phyloP scores from a whole-genome alignment of 2,797 vertebrate species.

The Adelosebastes latens region DNA sequence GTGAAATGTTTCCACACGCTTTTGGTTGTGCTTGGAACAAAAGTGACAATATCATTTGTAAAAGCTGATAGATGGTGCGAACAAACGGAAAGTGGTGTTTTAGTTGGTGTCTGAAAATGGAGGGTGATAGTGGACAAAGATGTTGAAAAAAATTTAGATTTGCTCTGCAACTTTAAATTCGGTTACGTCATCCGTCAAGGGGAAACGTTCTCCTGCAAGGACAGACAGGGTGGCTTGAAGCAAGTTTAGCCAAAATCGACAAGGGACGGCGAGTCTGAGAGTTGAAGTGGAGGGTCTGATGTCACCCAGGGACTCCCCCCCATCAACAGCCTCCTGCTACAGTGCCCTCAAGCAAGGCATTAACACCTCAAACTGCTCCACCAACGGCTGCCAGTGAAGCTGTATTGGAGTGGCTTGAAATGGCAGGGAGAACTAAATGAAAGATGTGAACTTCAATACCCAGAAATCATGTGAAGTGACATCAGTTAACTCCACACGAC shows the following conservation, averaged over 20 bases:
- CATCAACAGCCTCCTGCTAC: slow-evolving; percentile 6
- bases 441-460: slow-evolving; percentile 46
- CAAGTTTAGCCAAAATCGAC: slow-evolving; percentile 25
- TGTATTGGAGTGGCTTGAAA: slow-evolving; percentile 26
- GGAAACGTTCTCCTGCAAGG: slow-evolving; percentile 25
- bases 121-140: not conserved
- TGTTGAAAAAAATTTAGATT: not conserved
- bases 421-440: slow-evolving; percentile 11
- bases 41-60: slow-evolving; percentile 8
- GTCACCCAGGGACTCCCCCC: slow-evolving; percentile 33
- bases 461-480: slow-evolving; percentile 34
- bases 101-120: not conserved
- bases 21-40: slow-evolving; percentile 3
- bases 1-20: slow-evolving; percentile 14
- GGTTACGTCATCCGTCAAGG: slow-evolving; percentile 44
- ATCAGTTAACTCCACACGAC: slow-evolving; percentile 27
- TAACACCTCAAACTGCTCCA: slow-evolving; percentile 42
- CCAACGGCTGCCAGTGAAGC: slow-evolving; percentile 21
- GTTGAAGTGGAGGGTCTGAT: slow-evolving; percentile 35
- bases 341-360: slow-evolving; percentile 48
- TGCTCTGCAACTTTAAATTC: slow-evolving; percentile 9
- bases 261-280: slow-evolving; percentile 19
- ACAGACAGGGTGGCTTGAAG: slow-evolving; percentile 5
- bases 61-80: not conserved
- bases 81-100: slow-evolving; percentile 1